A percentile compares a stretch with the other conserved stretches of the same genome.
Conservation (phyloP, 2,113 vertebrate genomes). For the Muscicapa adusta region DNA sequence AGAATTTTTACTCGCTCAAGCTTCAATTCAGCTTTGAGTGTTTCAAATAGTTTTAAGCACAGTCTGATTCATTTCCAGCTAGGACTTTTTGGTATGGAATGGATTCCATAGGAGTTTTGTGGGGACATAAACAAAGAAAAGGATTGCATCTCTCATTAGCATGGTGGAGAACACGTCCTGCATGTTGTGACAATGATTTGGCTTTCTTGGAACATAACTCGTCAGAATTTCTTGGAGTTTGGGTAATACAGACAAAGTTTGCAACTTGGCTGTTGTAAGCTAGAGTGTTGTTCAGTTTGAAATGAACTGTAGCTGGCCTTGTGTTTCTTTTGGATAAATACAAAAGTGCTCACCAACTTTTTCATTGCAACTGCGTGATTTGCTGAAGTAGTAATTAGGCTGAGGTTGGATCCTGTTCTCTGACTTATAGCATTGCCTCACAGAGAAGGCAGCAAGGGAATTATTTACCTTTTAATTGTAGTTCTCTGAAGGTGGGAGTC, state of each 20-base stretch:
- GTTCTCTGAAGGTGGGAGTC: slow-evolving; percentile 64
- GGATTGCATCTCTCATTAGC: not conserved
- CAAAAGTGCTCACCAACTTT: not conserved
- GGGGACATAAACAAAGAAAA: not conserved
- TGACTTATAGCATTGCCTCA: slow-evolving; percentile 53
- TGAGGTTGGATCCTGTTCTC: slow-evolving; percentile 31
- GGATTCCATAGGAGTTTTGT: not conserved
- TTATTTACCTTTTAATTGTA: slow-evolving; percentile 73
- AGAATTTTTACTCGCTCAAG: not conserved
- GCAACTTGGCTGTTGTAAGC: not conserved
- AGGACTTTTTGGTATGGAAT: not conserved
- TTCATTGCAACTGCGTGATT: not conserved
- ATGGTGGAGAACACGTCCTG: not conserved
- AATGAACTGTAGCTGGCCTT: not conserved
- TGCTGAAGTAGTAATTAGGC: slow-evolving; percentile 39
- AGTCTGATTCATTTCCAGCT: not conserved
- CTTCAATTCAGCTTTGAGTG: not conserved
- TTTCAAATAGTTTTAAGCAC: not conserved
- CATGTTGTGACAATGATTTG: not conserved
- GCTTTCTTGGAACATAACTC: not conserved
- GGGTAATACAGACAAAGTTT: not conserved
- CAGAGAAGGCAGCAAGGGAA: slow-evolving; percentile 60
- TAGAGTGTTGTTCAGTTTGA: not conserved
- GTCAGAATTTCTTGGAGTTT: not conserved
- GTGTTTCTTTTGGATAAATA: not conserved